Conservation (phyloP, 1,140 invertebrate species). For the Grapholita molesta region DNA sequence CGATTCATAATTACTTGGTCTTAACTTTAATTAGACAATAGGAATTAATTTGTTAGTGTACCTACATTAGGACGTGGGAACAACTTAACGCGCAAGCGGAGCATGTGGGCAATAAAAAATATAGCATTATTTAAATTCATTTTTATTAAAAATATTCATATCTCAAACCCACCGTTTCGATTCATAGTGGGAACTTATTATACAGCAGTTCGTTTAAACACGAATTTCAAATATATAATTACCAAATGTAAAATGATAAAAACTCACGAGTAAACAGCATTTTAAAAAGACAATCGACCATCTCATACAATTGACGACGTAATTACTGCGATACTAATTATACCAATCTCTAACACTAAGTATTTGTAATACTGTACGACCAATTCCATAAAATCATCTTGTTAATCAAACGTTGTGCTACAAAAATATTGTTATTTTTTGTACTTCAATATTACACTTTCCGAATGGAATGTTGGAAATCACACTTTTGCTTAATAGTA, state of each 20-base stretch:
- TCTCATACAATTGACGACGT: slow-evolving; percentile 54
- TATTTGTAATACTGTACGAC: slow-evolving; percentile 64
- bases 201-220: slow-evolving; percentile 45
- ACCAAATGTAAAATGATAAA: slow-evolving; percentile 63
- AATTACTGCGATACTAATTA: slow-evolving; percentile 27
- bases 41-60: slow-evolving; percentile 28
- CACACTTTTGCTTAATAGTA: slow-evolving; percentile 61
- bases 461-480: slow-evolving; percentile 73
- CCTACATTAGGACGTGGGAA: neutral
- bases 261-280: slow-evolving; percentile 41
- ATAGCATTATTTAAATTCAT: slow-evolving; percentile 50
- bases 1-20: slow-evolving; percentile 72
- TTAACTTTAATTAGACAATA: slow-evolving; percentile 54
- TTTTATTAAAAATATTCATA: slow-evolving; percentile 74
- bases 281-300: slow-evolving; percentile 38
- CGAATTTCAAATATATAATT: slow-evolving; percentile 46
- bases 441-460: slow-evolving; percentile 71
- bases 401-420: slow-evolving; percentile 53
- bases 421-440: slow-evolving; percentile 75
- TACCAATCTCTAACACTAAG: slow-evolving; percentile 46
- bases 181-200: slow-evolving; percentile 17
- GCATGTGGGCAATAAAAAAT: slow-evolving; percentile 38
- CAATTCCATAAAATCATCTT: slow-evolving; percentile 53
- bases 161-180: slow-evolving; percentile 52
- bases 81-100: neutral